phyloP scores from a whole-genome alignment of 2,888 invertebrate species.

The Pegoplata infirma region DNA sequence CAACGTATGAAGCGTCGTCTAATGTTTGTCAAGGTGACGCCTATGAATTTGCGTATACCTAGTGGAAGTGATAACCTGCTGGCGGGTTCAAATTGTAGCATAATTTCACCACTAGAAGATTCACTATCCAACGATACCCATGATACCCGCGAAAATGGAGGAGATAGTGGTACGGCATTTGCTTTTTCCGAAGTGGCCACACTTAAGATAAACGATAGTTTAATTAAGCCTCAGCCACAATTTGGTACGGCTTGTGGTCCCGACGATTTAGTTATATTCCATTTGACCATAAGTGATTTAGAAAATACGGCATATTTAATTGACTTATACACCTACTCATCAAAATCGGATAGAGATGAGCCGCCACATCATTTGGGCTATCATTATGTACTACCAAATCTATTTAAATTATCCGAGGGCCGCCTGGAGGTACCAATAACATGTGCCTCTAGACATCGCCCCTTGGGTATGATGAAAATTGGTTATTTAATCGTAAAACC shows the following conservation, averaged over 20 bases:
- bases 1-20: conserved; percentile 84
- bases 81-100: conserved; percentile 41
- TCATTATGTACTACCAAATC: conserved; percentile 92
- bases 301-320: conserved; percentile 89
- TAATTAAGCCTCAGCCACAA: conserved; percentile 86
- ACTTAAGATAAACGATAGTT: conserved; percentile 83
- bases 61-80: conserved; percentile 70
- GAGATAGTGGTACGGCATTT: conserved; percentile 76
- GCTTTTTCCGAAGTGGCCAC: conserved; percentile 83
- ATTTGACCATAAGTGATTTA: conserved; percentile 86
- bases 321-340: conserved; percentile 89
- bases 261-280: conserved; percentile 88
- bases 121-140: conserved; percentile 81
- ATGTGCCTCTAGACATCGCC: conserved; percentile 89
- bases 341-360: conserved; percentile 82
- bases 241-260: conserved; percentile 88
- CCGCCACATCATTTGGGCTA: conserved; percentile 93
- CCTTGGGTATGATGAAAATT: conserved; percentile 87
- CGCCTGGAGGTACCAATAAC: conserved; percentile 90
- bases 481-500: conserved; percentile 80
- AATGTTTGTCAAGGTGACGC: conserved; percentile 87
- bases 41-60: conserved; percentile 82
- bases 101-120: conserved; percentile 79
- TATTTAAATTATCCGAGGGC: conserved; percentile 88
- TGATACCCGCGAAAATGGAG: conserved; percentile 81